These are phyloP conservation scores for Clistopyga incitator DNA, from an alignment of 2,888 invertebrate genomes.

Conservation along the genomic window DNA sequence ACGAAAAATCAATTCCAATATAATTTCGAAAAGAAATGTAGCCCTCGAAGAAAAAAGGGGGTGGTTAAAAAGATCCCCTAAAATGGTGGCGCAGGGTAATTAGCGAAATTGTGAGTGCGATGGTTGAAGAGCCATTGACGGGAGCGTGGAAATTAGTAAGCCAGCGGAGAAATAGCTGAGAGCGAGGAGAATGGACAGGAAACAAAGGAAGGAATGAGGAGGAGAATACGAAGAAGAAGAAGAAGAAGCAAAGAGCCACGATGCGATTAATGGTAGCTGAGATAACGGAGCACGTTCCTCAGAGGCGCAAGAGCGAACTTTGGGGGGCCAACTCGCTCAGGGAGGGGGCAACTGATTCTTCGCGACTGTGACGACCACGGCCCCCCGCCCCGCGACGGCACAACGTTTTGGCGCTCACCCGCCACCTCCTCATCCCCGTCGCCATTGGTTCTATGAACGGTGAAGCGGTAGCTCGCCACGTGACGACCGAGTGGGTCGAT, in stretches of 20 bases:
- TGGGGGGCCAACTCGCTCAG: neutral
- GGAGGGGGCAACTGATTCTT: constrained; percentile 24
- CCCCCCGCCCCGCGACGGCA: constrained; percentile 10
- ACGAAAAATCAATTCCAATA: too few species aligned
- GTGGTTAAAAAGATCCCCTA: too few species aligned
- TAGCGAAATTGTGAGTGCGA: neutral
- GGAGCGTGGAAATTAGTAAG: neutral
- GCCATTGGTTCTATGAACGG: constrained; percentile 19
- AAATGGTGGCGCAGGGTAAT: neutral
- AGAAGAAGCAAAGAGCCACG: constrained; percentile 24
- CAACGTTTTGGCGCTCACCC: constrained; percentile 40
- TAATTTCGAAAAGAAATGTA: too few species aligned
- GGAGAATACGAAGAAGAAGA: neutral
- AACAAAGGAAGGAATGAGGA: constrained; percentile 2
- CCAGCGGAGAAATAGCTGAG: neutral
- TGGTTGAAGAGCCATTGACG: neutral
- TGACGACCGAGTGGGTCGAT: constrained; percentile 60
- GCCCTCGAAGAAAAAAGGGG: too few species aligned
- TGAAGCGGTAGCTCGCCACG: constrained; percentile 46
- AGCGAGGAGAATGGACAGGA: neutral
- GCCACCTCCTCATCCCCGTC: constrained; percentile 12
- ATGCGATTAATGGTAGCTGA: constrained; percentile 49
- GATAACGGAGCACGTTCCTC: constrained; percentile 51
- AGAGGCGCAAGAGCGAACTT: constrained; percentile 20
- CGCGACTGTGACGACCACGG: constrained; percentile 19